Conservation (phyloP, 2,113 vertebrate species). For the Lampris megalopsis region DNA sequence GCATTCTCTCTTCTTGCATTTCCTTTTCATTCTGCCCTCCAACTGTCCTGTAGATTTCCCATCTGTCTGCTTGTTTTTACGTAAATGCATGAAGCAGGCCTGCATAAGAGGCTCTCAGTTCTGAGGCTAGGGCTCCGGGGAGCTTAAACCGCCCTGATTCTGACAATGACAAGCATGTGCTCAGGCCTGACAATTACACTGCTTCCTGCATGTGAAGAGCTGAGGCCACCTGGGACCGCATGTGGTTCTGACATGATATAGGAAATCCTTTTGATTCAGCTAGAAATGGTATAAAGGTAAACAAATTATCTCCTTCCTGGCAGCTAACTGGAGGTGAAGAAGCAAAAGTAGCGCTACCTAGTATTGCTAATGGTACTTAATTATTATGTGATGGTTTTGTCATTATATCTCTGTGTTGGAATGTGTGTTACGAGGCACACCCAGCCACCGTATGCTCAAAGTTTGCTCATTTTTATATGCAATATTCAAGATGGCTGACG, state of each 20-base stretch:
- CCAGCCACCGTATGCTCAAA: neutral
- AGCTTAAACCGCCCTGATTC: conserved; percentile 65
- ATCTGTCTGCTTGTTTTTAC: conserved; percentile 13
- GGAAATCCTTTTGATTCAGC: conserved; percentile 55
- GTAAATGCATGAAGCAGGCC: conserved; percentile 31
- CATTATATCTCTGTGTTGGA: neutral
- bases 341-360: conserved; percentile 16
- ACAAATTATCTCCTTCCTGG: conserved; percentile 39
- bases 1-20: conserved; percentile 25
- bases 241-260: conserved; percentile 59
- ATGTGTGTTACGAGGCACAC: conserved; percentile 10
- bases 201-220: conserved; percentile 62
- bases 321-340: conserved; percentile 32
- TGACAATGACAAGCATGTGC: conserved; percentile 71
- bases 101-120: conserved; percentile 66
- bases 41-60: conserved; percentile 57
- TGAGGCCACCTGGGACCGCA: conserved; percentile 56
- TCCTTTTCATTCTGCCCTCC: conserved; percentile 43
- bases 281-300: conserved; percentile 51
- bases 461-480: conserved; percentile 15
- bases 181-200: conserved; percentile 67
- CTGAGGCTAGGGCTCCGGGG: conserved; percentile 59
- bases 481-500: neutral
- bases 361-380: neutral
- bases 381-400: neutral